Conservation (phyloP, 2,113 vertebrate genomes). For the Cebidichthys violaceus region DNA sequence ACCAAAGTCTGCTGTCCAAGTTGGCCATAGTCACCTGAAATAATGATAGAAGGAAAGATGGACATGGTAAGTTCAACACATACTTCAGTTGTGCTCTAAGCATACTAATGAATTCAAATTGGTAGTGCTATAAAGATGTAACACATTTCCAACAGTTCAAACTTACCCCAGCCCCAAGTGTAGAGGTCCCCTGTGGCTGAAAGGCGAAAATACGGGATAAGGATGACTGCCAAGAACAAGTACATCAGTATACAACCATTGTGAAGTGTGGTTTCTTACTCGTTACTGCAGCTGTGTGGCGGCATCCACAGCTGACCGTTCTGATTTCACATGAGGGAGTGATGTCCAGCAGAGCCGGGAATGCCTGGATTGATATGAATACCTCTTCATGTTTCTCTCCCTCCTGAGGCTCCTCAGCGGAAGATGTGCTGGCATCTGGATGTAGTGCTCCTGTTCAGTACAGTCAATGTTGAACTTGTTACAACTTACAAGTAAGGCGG, state of each 20-base stretch:
- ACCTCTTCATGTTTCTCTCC: slow-evolving; percentile 62
- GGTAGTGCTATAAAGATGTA: background rate
- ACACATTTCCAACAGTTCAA: background rate
- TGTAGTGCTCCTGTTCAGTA: slow-evolving; percentile 26
- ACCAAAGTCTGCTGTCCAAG: slow-evolving; percentile 84
- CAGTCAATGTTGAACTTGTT: background rate
- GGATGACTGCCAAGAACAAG: background rate
- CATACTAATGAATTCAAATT: background rate
- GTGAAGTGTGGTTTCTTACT: slow-evolving; percentile 79
- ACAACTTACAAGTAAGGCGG: background rate
- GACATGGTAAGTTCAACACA: background rate
- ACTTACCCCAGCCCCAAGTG: slow-evolving; percentile 99
- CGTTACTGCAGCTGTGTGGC: slow-evolving; percentile 90
- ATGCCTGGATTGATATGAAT: slow-evolving; percentile 93
- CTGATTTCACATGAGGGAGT: slow-evolving; percentile 80
- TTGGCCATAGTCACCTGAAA: slow-evolving; percentile 93
- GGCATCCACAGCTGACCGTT: slow-evolving; percentile 91
- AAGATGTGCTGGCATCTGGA: slow-evolving; percentile 6
- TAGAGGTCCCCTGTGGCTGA: slow-evolving; percentile 90
- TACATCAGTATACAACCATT: background rate
- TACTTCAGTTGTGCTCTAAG: background rate
- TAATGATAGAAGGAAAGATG: slow-evolving; percentile 14
- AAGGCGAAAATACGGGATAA: slow-evolving; percentile 46
- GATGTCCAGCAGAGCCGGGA: slow-evolving; percentile 93
- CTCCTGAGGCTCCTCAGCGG: slow-evolving; percentile 28